Evolutionary conservation across 2,113 vertebrate genomes (phyloP).

Genomic region (Callionymus lyra): DNA sequence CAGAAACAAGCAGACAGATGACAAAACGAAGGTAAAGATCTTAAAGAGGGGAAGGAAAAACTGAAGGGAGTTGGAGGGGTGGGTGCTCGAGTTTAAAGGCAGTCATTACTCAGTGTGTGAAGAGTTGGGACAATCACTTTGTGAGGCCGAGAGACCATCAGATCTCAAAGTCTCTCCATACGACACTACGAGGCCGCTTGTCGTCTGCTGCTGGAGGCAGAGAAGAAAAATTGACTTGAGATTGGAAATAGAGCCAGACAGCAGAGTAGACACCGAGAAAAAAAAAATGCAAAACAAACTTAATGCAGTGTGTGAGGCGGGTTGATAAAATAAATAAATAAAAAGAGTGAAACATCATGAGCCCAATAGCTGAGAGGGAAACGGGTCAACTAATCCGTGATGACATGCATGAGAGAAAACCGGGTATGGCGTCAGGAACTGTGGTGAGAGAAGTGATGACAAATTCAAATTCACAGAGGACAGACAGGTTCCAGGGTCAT

Average conservation of each 20-base stretch:
- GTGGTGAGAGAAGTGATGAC: constrained; percentile 38
- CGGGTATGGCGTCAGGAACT: constrained; percentile 27
- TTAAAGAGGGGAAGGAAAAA: neutral
- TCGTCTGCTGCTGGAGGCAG: constrained; percentile 42
- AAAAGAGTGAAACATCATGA: constrained; percentile 7
- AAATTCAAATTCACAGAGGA: constrained; percentile 47
- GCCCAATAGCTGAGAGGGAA: constrained; percentile 7
- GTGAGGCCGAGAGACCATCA: constrained; percentile 42
- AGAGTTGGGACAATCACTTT: constrained; percentile 21
- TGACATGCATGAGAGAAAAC: constrained; percentile 39
- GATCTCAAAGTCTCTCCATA: constrained; percentile 59
- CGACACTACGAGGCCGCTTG: constrained; percentile 44
- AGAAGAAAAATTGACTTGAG: constrained; percentile 23
- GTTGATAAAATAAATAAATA: neutral
- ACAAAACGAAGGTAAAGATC: neutral
- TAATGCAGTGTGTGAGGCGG: constrained; percentile 1
- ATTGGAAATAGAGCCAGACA: constrained; percentile 10
- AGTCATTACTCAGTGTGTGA: constrained; percentile 47
- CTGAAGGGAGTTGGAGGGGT: neutral
- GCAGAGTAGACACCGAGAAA: constrained; percentile 14
- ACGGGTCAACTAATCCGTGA: constrained; percentile 27
- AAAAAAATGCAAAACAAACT: constrained; percentile 17
- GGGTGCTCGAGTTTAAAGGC: constrained; percentile 9
- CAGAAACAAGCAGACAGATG: neutral
- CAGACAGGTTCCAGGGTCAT: constrained; percentile 51